A percentile compares a stretch with the other conserved stretches of the same genome.
These are phyloP conservation scores for Psittacara wagleri DNA, from an alignment of 2,113 vertebrate species.

Conservation along the genomic window DNA sequence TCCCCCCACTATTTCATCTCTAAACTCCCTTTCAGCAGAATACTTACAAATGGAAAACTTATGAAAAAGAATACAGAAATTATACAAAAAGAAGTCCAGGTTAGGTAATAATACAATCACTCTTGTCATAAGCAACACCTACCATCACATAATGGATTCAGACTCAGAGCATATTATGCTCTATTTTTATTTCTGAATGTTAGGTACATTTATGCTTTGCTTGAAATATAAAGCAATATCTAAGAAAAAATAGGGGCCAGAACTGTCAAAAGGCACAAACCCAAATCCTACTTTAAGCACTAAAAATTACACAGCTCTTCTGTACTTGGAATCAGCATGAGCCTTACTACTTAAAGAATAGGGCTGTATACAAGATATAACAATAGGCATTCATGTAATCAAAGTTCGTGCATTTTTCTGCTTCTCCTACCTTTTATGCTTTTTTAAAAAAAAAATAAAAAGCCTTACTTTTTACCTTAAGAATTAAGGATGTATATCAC, in stretches of 20 bases:
- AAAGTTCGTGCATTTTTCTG: background rate
- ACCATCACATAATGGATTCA: background rate
- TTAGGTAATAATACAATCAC: background rate
- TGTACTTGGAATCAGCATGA: background rate
- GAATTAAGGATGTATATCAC: background rate
- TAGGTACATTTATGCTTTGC: background rate
- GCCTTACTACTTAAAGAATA: background rate
- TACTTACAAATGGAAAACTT: background rate
- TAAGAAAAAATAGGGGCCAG: background rate
- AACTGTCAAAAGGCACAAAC: conserved; percentile 6
- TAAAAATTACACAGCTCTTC: background rate
- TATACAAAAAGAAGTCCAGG: background rate
- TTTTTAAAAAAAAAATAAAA: background rate
- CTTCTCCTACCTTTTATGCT: background rate
- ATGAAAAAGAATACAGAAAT: background rate
- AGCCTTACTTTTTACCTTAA: background rate
- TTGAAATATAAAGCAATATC: background rate
- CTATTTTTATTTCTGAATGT: background rate
- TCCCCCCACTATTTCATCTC: background rate
- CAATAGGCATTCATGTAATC: background rate
- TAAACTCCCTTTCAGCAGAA: background rate
- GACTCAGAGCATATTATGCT: background rate
- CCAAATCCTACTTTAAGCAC: background rate
- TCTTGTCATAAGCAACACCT: background rate
- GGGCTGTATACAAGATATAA: background rate